A percentile compares a stretch with the other conserved stretches of the same genome.
Conservation (phyloP, 1,140 invertebrate genomes). For the Zaprionus tsacasi region DNA sequence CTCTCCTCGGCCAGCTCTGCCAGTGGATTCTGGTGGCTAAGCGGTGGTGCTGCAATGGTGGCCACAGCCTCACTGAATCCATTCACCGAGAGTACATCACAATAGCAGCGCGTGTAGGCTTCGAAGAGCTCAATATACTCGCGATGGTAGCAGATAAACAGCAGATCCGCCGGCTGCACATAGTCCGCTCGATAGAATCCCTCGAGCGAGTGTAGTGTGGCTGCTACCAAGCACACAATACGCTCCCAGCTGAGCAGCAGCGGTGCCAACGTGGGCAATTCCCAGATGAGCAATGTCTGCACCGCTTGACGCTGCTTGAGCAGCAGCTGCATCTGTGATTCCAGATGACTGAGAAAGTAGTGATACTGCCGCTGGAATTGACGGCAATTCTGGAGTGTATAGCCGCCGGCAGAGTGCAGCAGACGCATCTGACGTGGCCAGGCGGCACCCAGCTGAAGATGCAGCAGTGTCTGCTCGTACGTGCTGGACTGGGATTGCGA, state of each 20-base stretch:
- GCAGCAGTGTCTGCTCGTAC: conserved; percentile 66
- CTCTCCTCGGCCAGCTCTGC: conserved; percentile 69
- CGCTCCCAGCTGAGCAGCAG: conserved; percentile 86
- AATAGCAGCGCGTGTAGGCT: conserved; percentile 89
- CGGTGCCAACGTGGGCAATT: conserved; percentile 71
- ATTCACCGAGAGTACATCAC: conserved; percentile 89
- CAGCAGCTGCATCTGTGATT: conserved; percentile 69
- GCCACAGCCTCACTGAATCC: conserved; percentile 83
- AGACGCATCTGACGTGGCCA: conserved; percentile 67
- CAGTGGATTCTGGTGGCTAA: conserved; percentile 48
- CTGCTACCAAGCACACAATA: conserved; percentile 88
- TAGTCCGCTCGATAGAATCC: conserved; percentile 88
- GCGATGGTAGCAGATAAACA: conserved; percentile 89
- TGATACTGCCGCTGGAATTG: conserved; percentile 73
- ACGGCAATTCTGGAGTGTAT: conserved; percentile 69
- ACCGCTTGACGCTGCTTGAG: conserved; percentile 68
- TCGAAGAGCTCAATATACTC: conserved; percentile 90
- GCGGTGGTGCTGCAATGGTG: conserved; percentile 40
- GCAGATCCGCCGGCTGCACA: conserved; percentile 87
- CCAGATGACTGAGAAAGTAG: conserved; percentile 67
- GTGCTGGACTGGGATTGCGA: conserved; percentile 63
- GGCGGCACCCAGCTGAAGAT: conserved; percentile 66
- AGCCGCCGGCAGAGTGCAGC: conserved; percentile 53
- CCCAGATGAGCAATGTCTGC: conserved; percentile 60
- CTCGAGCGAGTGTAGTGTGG: conserved; percentile 88